Evolutionary conservation across 2,113 vertebrate genomes (phyloP).

Genomic region (Todiramphus chloris): DNA sequence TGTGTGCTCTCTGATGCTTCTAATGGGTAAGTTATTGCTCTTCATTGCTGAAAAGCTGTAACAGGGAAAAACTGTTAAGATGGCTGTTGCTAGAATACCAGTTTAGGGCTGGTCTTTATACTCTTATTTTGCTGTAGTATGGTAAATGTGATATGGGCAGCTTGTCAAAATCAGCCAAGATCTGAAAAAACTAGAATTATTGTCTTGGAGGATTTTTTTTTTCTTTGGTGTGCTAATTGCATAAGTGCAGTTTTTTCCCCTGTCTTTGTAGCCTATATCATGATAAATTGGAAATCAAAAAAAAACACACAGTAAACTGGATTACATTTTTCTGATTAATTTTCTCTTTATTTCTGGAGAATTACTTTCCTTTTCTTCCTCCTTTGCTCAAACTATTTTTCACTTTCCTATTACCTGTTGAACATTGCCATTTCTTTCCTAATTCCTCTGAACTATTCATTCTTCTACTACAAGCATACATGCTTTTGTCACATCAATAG

Average conservation of each 20-base stretch:
- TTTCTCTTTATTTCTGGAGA: background rate
- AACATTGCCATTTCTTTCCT: background rate
- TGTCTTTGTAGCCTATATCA: background rate
- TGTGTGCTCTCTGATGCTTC: background rate
- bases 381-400: background rate
- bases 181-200: background rate
- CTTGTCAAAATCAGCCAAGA: background rate
- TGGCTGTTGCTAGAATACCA: background rate
- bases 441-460: background rate
- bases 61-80: background rate
- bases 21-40: background rate
- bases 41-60: background rate
- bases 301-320: rapidly evolving
- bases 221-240: background rate
- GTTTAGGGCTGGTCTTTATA: background rate
- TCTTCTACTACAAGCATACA: background rate
- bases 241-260: background rate
- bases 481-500: background rate
- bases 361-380: background rate
- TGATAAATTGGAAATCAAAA: background rate
- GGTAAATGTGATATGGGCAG: background rate
- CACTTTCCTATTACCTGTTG: background rate
- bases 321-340: background rate
- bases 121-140: background rate
- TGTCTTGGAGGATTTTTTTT: background rate